A percentile compares a stretch with the other conserved stretches of the same genome.
phyloP scores from a whole-genome alignment of 2,888 invertebrate genomes.

The Hyposoter didymator region DNA sequence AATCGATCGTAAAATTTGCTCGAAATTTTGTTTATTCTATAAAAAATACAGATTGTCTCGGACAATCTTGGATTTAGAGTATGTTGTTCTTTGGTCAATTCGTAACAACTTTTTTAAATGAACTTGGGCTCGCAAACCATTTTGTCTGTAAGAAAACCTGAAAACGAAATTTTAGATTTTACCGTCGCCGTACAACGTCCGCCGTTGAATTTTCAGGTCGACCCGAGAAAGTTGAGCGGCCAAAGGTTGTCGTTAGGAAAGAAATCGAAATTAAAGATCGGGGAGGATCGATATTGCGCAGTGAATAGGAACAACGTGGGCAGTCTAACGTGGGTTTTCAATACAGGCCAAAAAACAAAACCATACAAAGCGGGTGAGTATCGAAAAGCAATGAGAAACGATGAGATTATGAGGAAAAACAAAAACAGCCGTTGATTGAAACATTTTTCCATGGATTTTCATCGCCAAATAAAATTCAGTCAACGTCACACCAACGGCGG shows the following conservation, averaged over 20 bases:
- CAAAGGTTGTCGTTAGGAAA: slow-evolving; percentile 73
- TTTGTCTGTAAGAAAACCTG: too few species aligned
- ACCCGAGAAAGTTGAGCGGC: slow-evolving; percentile 73
- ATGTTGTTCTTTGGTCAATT: too few species aligned
- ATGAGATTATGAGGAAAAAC: background rate
- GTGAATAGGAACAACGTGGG: slow-evolving; percentile 62
- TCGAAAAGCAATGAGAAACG: background rate
- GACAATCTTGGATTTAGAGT: too few species aligned
- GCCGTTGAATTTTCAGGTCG: slow-evolving; percentile 70
- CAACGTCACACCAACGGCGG: slow-evolving; percentile 74
- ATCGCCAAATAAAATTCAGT: slow-evolving; percentile 61
- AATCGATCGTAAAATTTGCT: too few species aligned
- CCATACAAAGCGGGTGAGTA: slow-evolving; percentile 73
- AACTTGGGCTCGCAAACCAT: too few species aligned
- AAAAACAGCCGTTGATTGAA: background rate
- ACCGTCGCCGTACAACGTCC: too few species aligned
- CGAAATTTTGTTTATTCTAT: too few species aligned
- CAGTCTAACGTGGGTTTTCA: slow-evolving; percentile 73
- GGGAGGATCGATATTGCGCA: slow-evolving; percentile 71
- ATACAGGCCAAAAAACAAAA: slow-evolving; percentile 66
- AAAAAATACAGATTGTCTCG: too few species aligned
- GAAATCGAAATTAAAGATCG: slow-evolving; percentile 75
- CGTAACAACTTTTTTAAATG: too few species aligned
- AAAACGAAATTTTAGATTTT: too few species aligned
- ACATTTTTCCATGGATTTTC: slow-evolving; percentile 13